Evolutionary conservation across 2,888 invertebrate species (phyloP), one percentile per base, ranked within the genome.

Genomic region (Magallana nippona): DNA sequence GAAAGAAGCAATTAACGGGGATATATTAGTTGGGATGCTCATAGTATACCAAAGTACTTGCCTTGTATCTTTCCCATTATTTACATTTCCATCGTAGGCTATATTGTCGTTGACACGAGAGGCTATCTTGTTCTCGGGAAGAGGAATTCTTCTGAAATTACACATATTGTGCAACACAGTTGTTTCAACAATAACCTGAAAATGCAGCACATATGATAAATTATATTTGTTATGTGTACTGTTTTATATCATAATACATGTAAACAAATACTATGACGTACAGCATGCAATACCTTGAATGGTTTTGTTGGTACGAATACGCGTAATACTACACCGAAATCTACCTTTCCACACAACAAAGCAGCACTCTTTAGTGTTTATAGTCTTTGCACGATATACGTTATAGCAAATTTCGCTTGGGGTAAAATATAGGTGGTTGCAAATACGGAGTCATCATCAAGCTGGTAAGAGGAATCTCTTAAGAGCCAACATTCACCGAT

Each of bases 121-220:
- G n/a, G 19, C n/a, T 60, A 60, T 19, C 19, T 60, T n/a, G 2
- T 8, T n/a, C 60, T 60, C 15, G 0, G 83, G 62, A 13, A 84
- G 79, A 10, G 84, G 17, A n/a, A 83, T 79, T 13, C 22, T 32
- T 27, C n/a, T 85, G 83, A 63, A 19, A 63, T n/a, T 77, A 10
- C 44, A 56, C 17, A 82, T 56, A 2, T 79, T 79, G n/a, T 83
- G 62, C 19, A 60, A 60, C 2, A 60, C 85, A 79, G 44, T 83
- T 84, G 17, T 86, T 87, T n/a, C 88, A 87, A 2, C 86, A 87
- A 44, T 87, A 87, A 10, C 86, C 55, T 13, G 87, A 85, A 56
- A 83, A 87, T 89, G n/a, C 27, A 84, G 80, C 10, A 44, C 71
- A 44, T 55, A 57, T 13, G 1, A 15, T 1, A 80, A 27, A 58